phyloP scores from a whole-genome alignment of 2,113 vertebrate species.

The Tyto alba region DNA sequence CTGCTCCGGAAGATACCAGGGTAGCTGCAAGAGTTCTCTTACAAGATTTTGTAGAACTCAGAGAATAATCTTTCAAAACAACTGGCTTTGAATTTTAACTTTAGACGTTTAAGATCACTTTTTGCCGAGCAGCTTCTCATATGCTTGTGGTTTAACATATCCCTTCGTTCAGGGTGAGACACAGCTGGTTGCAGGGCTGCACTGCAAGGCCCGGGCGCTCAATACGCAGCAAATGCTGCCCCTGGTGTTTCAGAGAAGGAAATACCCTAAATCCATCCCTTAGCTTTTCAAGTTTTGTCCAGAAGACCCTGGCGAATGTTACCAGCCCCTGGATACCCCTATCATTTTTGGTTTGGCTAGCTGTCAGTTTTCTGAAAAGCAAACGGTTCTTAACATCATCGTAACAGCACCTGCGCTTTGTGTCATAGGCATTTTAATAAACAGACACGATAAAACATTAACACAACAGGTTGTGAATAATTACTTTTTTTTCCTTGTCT shows the following conservation, averaged over 20 bases:
- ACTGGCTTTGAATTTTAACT: not conserved
- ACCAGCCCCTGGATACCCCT: not conserved
- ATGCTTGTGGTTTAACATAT: not conserved
- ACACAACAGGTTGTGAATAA: not conserved
- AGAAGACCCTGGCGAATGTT: not conserved
- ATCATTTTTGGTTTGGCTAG: not conserved
- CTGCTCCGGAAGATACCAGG: not conserved
- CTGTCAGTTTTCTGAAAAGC: not conserved
- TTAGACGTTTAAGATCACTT: not conserved
- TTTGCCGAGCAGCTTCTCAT: not conserved
- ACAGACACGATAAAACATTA: not conserved
- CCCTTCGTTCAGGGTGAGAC: not conserved
- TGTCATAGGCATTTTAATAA: not conserved
- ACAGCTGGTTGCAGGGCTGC: not conserved
- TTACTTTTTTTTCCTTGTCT: not conserved
- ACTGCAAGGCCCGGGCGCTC: not conserved
- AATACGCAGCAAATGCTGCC: slow-evolving; percentile 35
- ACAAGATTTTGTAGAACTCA: not conserved
- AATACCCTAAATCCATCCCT: not conserved
- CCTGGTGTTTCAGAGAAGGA: not conserved
- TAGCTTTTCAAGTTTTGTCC: not conserved
- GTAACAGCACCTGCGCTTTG: fast-evolving
- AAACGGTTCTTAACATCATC: not conserved
- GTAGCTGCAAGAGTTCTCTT: not conserved
- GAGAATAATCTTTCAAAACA: not conserved